phyloP scores from a whole-genome alignment of 2,797 vertebrate genomes.

The Acridotheres tristis region DNA sequence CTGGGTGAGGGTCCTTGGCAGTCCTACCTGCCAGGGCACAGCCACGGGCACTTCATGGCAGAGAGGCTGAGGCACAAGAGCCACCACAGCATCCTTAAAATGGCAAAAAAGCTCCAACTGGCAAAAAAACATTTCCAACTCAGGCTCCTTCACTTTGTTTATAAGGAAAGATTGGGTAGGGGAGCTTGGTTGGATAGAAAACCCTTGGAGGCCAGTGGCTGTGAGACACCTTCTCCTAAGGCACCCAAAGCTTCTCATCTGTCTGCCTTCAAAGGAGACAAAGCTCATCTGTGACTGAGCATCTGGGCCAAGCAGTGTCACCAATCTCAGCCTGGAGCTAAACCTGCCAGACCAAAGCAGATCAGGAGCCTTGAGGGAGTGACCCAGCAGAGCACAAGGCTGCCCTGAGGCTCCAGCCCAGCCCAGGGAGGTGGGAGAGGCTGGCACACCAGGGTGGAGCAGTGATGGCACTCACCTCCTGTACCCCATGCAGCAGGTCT shows the following conservation, averaged over 20 bases:
- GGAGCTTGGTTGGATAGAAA: background rate
- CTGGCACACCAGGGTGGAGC: background rate
- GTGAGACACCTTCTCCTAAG: background rate
- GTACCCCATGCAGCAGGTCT: background rate
- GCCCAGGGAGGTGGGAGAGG: background rate
- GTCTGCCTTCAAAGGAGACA: background rate
- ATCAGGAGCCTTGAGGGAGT: background rate
- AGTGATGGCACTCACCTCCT: background rate
- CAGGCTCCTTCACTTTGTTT: background rate
- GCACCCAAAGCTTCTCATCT: background rate
- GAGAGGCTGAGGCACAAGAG: background rate
- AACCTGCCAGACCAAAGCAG: background rate
- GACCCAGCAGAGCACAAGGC: background rate
- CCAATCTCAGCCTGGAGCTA: background rate
- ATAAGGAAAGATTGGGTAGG: background rate
- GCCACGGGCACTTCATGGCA: background rate
- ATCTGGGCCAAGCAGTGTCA: background rate
- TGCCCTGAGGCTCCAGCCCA: background rate
- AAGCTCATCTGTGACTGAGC: background rate
- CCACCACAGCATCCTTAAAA: background rate
- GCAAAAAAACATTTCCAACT: background rate
- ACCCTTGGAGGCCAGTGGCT: background rate
- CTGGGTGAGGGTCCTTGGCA: background rate
- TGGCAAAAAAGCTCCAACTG: background rate
- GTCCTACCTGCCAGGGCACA: background rate